Percentiles rank a stretch among this genome's conserved stretches.
Evolutionary conservation across 2,797 vertebrate genomes (phyloP).

Genomic region (Paratrypauchen microcephalus): DNA sequence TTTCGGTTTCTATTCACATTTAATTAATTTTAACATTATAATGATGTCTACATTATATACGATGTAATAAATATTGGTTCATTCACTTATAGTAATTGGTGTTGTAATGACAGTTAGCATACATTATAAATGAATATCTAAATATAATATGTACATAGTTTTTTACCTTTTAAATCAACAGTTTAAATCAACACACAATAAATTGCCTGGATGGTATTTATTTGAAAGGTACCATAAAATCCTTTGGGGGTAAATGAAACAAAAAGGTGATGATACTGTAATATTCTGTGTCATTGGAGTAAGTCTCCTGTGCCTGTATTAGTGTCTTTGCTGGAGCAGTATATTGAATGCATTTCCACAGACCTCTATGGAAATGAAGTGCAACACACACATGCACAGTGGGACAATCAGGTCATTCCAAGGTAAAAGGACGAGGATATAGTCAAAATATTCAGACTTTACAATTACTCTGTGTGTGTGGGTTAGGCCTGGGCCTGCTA

Average conservation of each 20-base stretch:
- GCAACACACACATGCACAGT: conserved; percentile 52
- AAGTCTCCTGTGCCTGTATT: conserved; percentile 63
- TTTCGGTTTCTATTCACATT: conserved; percentile 13
- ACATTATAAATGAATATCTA: not conserved
- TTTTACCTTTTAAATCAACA: not conserved
- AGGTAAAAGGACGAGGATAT: conserved; percentile 75
- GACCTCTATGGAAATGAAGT: conserved; percentile 77
- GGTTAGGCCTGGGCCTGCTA: conserved; percentile 59
- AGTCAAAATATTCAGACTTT: conserved; percentile 73
- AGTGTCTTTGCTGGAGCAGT: conserved; percentile 68
- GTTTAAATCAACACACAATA: not conserved
- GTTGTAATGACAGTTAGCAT: not conserved
- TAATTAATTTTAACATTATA: conserved; percentile 20
- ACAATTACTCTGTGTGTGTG: conserved; percentile 30
- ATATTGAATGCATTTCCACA: conserved; percentile 79
- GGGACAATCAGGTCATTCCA: conserved; percentile 76
- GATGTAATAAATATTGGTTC: not conserved
- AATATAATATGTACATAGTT: not conserved
- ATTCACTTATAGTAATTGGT: not conserved
- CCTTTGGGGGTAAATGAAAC: conserved; percentile 30
- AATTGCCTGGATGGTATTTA: not conserved
- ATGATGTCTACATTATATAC: not conserved
- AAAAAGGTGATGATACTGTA: conserved; percentile 54
- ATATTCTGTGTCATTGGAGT: conserved; percentile 70
- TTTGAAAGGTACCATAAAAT: conserved; percentile 21